These are phyloP conservation scores for Triplophysa yarkandensis DNA, from an alignment of 2,797 vertebrate genomes.

Conservation along the genomic window DNA sequence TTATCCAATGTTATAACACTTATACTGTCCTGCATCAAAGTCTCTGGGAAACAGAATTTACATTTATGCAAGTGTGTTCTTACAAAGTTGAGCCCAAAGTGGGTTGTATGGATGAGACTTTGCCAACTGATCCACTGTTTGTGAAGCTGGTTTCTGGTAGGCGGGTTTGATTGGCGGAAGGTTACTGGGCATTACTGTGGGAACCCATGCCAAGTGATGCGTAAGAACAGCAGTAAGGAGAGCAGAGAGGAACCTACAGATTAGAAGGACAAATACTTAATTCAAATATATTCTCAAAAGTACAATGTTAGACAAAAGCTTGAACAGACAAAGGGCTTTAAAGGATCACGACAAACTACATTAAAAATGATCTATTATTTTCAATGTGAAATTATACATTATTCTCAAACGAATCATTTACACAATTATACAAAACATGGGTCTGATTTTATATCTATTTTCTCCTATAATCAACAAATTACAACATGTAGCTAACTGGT, in stretches of 20 bases:
- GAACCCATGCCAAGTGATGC: slow-evolving; percentile 86
- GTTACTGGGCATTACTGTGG: slow-evolving; percentile 85
- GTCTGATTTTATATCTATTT: too few relatives aligned
- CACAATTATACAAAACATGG: too few relatives aligned
- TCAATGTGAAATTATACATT: too few relatives aligned
- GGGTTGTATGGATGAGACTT: slow-evolving; percentile 87
- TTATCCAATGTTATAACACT: neutral
- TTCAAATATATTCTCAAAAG: neutral
- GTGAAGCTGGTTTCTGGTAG: slow-evolving; percentile 81
- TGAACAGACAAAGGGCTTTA: too few relatives aligned
- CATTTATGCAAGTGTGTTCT: slow-evolving; percentile 45
- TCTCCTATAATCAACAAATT: too few relatives aligned
- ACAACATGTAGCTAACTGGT: neutral
- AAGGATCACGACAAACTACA: too few relatives aligned
- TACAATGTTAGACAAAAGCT: neutral
- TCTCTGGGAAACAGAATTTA: neutral
- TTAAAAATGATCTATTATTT: too few relatives aligned
- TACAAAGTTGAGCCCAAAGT: slow-evolving; percentile 87
- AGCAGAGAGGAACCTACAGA: slow-evolving; percentile 80
- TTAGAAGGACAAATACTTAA: neutral
- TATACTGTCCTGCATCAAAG: neutral
- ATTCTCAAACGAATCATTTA: too few relatives aligned
- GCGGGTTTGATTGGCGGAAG: slow-evolving; percentile 80
- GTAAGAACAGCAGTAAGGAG: slow-evolving; percentile 84
- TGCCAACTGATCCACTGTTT: slow-evolving; percentile 79